Evolutionary conservation across 2,113 vertebrate species (phyloP).

Genomic region (Melanotaenia duboulayi): DNA sequence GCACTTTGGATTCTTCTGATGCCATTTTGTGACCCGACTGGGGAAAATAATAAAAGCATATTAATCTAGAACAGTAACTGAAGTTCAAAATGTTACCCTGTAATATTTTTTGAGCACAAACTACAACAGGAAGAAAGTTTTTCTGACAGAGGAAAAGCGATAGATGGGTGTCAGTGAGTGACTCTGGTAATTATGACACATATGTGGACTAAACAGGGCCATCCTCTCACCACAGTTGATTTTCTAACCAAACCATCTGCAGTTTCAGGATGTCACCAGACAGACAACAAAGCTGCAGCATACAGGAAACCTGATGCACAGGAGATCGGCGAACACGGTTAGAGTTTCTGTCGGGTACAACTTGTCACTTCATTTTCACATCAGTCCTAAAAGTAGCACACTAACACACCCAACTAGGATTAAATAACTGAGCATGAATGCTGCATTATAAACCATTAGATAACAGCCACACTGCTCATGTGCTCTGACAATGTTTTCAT

Average conservation of each 20-base stretch:
- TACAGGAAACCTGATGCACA: constrained; percentile 11
- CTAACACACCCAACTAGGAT: constrained; percentile 27
- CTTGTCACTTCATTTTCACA: constrained; percentile 18
- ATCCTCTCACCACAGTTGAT: constrained; percentile 4
- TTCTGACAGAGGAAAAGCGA: not conserved
- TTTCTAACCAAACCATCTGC: constrained; percentile 12
- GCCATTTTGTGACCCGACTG: too few species aligned
- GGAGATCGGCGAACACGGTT: not conserved
- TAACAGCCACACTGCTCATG: constrained; percentile 56
- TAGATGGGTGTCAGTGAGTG: constrained; percentile 12
- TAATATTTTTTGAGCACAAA: not conserved
- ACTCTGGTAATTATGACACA: constrained; percentile 37
- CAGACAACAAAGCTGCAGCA: constrained; percentile 7
- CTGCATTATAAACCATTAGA: constrained; percentile 53
- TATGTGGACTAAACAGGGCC: constrained; percentile 39
- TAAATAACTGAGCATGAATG: constrained; percentile 44
- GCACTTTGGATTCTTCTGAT: too few species aligned
- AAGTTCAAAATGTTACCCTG: not conserved
- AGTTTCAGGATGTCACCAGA: constrained; percentile 33
- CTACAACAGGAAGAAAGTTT: not conserved
- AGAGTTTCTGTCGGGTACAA: not conserved
- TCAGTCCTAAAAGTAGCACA: constrained; percentile 24
- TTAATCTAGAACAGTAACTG: not conserved
- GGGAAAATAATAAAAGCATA: too few species aligned
- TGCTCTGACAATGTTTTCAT: constrained; percentile 59